A percentile compares a stretch with the other conserved stretches of the same genome.
Conservation (phyloP, 2,797 vertebrate species). For the Morelia viridis region DNA sequence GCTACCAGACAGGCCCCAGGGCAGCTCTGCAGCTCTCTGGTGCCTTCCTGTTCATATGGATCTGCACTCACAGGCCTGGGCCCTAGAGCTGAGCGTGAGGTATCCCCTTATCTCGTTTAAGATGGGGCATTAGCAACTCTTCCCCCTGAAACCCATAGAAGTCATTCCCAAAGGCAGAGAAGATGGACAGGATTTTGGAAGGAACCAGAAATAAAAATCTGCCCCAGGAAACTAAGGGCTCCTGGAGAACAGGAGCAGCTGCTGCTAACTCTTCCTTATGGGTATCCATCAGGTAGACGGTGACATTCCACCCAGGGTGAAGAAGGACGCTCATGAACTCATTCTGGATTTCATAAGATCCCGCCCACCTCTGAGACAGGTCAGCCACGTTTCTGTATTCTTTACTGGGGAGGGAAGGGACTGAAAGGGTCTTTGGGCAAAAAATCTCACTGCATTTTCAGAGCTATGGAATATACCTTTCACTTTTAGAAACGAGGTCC, state of each 20-base stretch:
- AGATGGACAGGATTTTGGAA: neutral
- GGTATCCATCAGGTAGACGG: conserved; percentile 81
- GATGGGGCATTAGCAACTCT: neutral
- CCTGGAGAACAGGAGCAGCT: neutral
- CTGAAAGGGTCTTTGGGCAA: too few species aligned
- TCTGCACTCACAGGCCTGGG: neutral
- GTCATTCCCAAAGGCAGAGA: neutral
- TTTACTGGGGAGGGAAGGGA: too few species aligned
- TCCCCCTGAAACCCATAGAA: too few species aligned
- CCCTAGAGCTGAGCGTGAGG: neutral
- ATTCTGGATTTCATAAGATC: conserved; percentile 97
- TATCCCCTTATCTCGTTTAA: neutral
- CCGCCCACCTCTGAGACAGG: conserved; percentile 92
- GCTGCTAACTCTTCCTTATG: neutral
- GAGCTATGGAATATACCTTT: too few species aligned
- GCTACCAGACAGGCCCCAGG: neutral
- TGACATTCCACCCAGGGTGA: conserved; percentile 87
- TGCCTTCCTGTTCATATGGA: neutral
- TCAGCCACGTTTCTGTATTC: conserved; percentile 53
- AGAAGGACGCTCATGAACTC: conserved; percentile 90
- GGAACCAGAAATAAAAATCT: neutral
- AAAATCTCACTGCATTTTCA: too few species aligned
- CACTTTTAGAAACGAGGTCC: too few species aligned
- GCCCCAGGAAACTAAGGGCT: neutral
- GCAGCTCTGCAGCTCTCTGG: neutral